phyloP scores from a whole-genome alignment of 2,888 invertebrate genomes.

The Ashinkailepas kermadecensis region DNA sequence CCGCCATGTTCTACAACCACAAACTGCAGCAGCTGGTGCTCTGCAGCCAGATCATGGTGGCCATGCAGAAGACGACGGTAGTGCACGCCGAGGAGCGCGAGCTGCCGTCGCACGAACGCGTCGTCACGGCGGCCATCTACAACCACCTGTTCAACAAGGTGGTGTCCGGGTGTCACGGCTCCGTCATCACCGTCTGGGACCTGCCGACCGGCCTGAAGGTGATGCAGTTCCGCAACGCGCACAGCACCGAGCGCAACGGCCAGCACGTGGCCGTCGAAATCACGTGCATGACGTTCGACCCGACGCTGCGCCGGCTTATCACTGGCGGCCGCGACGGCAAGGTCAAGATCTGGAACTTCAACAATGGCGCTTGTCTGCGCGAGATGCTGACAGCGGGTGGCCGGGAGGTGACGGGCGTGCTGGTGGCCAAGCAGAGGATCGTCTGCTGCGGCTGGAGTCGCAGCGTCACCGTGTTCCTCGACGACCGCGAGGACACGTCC shows the following conservation, averaged over 20 bases:
- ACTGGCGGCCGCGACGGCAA: slow-evolving; percentile 73
- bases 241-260: slow-evolving; percentile 58
- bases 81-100: neutral
- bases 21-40: slow-evolving; percentile 58
- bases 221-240: slow-evolving; percentile 60
- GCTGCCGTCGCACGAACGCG: neutral
- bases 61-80: neutral
- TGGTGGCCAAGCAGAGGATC: slow-evolving; percentile 53
- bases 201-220: slow-evolving; percentile 59
- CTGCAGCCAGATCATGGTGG: slow-evolving; percentile 44
- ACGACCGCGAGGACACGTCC: slow-evolving; percentile 48
- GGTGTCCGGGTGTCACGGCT: slow-evolving; percentile 69
- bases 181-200: slow-evolving; percentile 75
- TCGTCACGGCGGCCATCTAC: slow-evolving; percentile 64
- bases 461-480: slow-evolving; percentile 60
- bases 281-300: slow-evolving; percentile 68
- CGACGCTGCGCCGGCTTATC: slow-evolving; percentile 60
- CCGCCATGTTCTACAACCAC: slow-evolving; percentile 52
- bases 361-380: slow-evolving; percentile 63
- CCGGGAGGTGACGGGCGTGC: slow-evolving; percentile 50
- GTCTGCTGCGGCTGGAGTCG: slow-evolving; percentile 72
- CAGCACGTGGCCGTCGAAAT: slow-evolving; percentile 61
- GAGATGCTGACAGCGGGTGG: slow-evolving; percentile 57
- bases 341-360: slow-evolving; percentile 77
- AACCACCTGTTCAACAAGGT: slow-evolving; percentile 64